Conservation (phyloP, 2,888 invertebrate genomes). For the Cataglyphis rosenhaueri region DNA sequence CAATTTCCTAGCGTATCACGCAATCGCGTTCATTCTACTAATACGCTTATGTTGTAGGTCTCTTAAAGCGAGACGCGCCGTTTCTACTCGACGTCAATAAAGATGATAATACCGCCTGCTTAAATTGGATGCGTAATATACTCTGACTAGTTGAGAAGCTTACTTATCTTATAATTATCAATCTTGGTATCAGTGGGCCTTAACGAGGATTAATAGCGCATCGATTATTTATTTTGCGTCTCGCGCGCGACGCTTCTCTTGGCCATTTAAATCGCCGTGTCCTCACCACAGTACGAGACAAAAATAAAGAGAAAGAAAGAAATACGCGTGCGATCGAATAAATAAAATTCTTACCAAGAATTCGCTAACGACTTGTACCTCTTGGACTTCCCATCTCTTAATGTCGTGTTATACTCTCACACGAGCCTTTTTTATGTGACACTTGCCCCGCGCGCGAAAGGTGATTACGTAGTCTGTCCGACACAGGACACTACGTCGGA, state of each 20-base stretch:
- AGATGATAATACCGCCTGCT: constrained; percentile 35
- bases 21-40: constrained; percentile 25
- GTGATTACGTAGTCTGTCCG: constrained; percentile 36
- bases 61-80: background rate
- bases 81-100: constrained; percentile 28
- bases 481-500: constrained; percentile 19
- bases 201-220: constrained; percentile 73
- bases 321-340: constrained; percentile 74
- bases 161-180: constrained; percentile 63
- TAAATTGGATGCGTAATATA: constrained; percentile 36
- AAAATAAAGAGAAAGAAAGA: background rate
- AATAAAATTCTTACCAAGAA: constrained; percentile 82
- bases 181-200: constrained; percentile 58
- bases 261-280: constrained; percentile 70
- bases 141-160: constrained; percentile 11
- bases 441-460: constrained; percentile 27
- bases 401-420: constrained; percentile 64
- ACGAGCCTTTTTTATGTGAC: constrained; percentile 41
- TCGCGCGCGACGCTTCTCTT: constrained; percentile 37
- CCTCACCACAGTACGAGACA: constrained; percentile 52
- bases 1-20: constrained; percentile 40
- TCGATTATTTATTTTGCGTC: constrained; percentile 68
- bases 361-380: constrained; percentile 80
- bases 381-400: constrained; percentile 69
- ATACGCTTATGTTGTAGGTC: constrained; percentile 6